Evolutionary conservation across 92 coral and sea anemone genomes (phyloP).

Genomic region (Palythoa grandiflora): DNA sequence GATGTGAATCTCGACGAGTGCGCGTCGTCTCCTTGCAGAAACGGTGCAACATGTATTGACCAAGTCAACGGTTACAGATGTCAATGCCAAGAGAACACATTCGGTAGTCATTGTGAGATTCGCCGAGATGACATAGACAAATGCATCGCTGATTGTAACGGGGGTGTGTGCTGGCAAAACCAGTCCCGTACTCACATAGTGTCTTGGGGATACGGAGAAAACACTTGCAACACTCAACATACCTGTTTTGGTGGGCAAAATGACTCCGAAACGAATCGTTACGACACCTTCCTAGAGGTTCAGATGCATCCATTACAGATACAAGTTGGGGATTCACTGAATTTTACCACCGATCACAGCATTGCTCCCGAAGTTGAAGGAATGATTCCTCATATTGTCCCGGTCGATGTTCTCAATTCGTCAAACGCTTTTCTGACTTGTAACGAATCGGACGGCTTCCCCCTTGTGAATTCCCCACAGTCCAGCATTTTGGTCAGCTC

Average conservation of each 20-base stretch:
- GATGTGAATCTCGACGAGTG: constrained; percentile 92
- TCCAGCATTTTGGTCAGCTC: constrained; percentile 66
- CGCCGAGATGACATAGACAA: constrained; percentile 70
- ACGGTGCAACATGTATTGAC: constrained; percentile 92
- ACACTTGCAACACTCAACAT: constrained; percentile 87
- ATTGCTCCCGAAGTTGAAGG: constrained; percentile 77
- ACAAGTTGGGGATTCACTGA: constrained; percentile 89
- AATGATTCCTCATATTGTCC: constrained; percentile 75
- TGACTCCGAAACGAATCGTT: constrained; percentile 66
- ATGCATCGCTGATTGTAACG: constrained; percentile 79
- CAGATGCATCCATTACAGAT: constrained; percentile 93
- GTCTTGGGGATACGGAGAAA: constrained; percentile 92
- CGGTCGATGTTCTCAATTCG: constrained; percentile 63
- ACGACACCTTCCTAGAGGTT: constrained; percentile 88
- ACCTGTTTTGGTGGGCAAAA: constrained; percentile 90
- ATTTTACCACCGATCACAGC: constrained; percentile 87
- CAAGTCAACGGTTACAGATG: constrained; percentile 90
- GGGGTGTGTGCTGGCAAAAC: constrained; percentile 93
- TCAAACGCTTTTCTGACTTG: constrained; percentile 83
- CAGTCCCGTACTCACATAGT: constrained; percentile 56
- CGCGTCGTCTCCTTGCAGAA: constrained; percentile 90
- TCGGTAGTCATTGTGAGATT: constrained; percentile 93
- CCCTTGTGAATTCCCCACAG: constrained; percentile 65
- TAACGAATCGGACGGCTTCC: constrained; percentile 82
- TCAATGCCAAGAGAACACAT: constrained; percentile 77